Evolutionary conservation across 2,113 vertebrate species (phyloP), one percentile per base, ranked within the genome.

Genomic region (Proterorhinus semilunaris): DNA sequence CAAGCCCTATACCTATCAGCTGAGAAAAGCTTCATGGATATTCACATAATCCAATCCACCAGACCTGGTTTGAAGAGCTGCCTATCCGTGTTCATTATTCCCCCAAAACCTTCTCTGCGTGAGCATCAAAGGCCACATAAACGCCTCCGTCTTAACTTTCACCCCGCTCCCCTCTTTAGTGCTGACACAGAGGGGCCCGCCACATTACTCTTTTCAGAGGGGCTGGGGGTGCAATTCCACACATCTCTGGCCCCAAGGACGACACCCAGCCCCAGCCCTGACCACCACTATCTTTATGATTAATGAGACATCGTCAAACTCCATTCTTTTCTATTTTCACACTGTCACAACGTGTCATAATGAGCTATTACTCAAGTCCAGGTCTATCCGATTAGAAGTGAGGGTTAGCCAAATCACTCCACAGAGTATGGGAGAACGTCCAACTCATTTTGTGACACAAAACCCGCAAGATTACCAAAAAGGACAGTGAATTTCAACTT

Each of bases 251-350:
- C 63, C 74, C 74, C 68, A 74, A 79, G 85, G 82, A 80, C 80
- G 61, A 74, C 72, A 68, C 71, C 15, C 81, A 64, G 74, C 76
- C 66, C 66, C 70, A 58, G 74, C 68, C 79, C 61, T 69, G 68
- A 48, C 68, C 59, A 78, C 79, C 67, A 43, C 65, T 54, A 36
- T 36, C 27, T 36, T 48, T 63, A 55, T 79, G 84, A 87, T 83
- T 79, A 75, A 86, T 44, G 57, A 55, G 21, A 58, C 47, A 65
- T 17, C 57, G 27, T 45, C 42, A 45, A 55, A 61, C 21, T 44
- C 6, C 11, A 13, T 76, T 69, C 68, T 66, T 59, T 27, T 47
- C 9, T 21, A 13, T 76, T 71, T 74, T 66, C 55, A 71, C 36
- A 17, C 21, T 17, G 21, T 63, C 43, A 70, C 62, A 55, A 43